These are phyloP conservation scores for Aegypius monachus DNA, from an alignment of 2,113 vertebrate species.

Conservation along the genomic window DNA sequence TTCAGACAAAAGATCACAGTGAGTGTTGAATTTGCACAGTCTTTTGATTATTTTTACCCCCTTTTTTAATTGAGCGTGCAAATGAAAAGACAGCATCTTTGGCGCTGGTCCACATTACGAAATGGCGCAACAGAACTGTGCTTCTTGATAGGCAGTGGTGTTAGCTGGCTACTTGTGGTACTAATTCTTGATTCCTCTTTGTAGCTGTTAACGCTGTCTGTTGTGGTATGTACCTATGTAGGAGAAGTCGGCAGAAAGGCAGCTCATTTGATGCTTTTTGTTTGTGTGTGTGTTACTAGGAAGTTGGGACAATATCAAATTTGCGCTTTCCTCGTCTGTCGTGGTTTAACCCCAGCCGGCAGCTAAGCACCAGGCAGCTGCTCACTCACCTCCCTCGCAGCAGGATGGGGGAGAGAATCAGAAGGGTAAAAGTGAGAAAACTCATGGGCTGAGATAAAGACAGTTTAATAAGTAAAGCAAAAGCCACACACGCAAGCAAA, in stretches of 20 bases:
- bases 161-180: fast-evolving
- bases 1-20: neutral
- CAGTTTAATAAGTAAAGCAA: too few relatives aligned
- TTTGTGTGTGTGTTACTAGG: neutral
- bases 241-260: neutral
- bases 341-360: too few relatives aligned
- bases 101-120: neutral
- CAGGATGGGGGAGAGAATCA: too few relatives aligned
- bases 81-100: neutral
- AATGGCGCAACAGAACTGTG: neutral
- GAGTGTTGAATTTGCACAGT: neutral
- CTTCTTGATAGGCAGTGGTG: neutral
- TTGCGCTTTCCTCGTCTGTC: neutral
- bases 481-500: too few relatives aligned
- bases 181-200: neutral
- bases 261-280: neutral
- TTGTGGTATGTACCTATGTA: neutral
- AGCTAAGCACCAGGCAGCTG: too few relatives aligned
- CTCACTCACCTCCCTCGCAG: too few relatives aligned
- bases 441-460: too few relatives aligned
- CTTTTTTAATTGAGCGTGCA: neutral
- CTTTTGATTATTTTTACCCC: neutral
- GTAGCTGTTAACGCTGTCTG: neutral
- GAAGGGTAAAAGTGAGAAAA: too few relatives aligned
- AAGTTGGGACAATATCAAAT: neutral